phyloP scores from a whole-genome alignment of 1,140 invertebrate genomes.

The Trachymyrmex septentrionalis region DNA sequence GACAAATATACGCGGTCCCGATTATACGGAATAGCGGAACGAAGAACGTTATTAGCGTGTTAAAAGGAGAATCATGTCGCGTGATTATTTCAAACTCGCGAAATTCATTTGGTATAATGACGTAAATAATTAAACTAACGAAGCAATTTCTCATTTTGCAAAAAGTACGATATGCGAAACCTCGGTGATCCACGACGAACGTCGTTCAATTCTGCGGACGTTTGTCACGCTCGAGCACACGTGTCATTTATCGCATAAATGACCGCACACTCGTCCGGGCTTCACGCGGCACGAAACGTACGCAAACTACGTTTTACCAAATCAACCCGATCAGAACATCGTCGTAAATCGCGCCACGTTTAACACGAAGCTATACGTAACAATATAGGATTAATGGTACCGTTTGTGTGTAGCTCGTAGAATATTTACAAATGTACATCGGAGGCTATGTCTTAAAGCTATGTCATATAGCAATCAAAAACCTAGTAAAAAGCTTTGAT shows the following conservation, averaged over 20 bases:
- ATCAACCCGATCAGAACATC: slow-evolving; percentile 13
- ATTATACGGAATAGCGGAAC: background rate
- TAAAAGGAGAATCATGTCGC: background rate
- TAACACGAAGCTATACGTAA: slow-evolving; percentile 27
- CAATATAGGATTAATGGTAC: slow-evolving; percentile 37
- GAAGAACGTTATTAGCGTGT: background rate
- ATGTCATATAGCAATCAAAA: slow-evolving; percentile 64
- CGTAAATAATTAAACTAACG: background rate
- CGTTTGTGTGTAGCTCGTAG: slow-evolving; percentile 36
- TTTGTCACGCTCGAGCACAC: slow-evolving; percentile 9
- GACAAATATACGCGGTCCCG: background rate
- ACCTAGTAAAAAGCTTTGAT: slow-evolving; percentile 78
- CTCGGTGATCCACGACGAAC: background rate
- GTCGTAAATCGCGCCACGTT: slow-evolving; percentile 44
- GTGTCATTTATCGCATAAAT: slow-evolving; percentile 23
- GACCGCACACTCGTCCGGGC: background rate
- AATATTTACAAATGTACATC: slow-evolving; percentile 83
- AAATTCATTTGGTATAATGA: background rate
- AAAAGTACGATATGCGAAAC: background rate
- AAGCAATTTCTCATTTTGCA: slow-evolving; percentile 25
- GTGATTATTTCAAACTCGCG: background rate
- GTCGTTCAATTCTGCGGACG: background rate
- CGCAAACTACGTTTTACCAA: slow-evolving; percentile 51
- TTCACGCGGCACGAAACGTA: slow-evolving; percentile 18
- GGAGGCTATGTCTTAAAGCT: slow-evolving; percentile 69